phyloP scores from a whole-genome alignment of 1,140 invertebrate species.

The Brachionus paranguensis region DNA sequence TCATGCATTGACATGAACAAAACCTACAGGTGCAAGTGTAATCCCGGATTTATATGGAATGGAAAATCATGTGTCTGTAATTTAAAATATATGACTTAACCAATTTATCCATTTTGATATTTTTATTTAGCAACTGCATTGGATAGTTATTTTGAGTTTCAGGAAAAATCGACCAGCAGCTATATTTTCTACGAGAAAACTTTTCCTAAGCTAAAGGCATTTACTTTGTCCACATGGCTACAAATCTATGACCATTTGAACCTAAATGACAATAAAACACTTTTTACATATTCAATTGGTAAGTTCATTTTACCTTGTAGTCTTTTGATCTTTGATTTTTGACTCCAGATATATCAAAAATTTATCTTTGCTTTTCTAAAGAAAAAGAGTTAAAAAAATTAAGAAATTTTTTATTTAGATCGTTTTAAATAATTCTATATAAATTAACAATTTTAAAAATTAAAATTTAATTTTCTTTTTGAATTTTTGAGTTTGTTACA shows the following conservation, averaged over 20 bases:
- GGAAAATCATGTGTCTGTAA: conserved; percentile 55
- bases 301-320: too few relatives aligned
- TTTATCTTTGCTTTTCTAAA: too few relatives aligned
- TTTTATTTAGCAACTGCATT: conserved; percentile 49
- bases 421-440: too few relatives aligned
- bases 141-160: conserved; percentile 51
- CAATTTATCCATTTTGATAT: not conserved
- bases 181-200: conserved; percentile 51
- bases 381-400: too few relatives aligned
- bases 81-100: not conserved
- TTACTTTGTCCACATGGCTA: conserved; percentile 52
- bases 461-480: too few relatives aligned
- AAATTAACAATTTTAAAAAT: too few relatives aligned
- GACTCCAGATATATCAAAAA: too few relatives aligned
- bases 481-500: too few relatives aligned
- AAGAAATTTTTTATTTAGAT: too few relatives aligned
- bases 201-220: conserved; percentile 48
- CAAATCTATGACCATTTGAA: conserved; percentile 42
- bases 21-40: conserved; percentile 54
- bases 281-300: conserved; percentile 41
- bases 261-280: conserved; percentile 45
- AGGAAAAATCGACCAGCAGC: conserved; percentile 43
- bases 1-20: conserved; percentile 51
- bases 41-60: conserved; percentile 55
- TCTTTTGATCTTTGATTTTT: too few relatives aligned